Base-by-base conservation (phyloP, 2,113 vertebrate genomes). In the Columbina picui region DNA sequence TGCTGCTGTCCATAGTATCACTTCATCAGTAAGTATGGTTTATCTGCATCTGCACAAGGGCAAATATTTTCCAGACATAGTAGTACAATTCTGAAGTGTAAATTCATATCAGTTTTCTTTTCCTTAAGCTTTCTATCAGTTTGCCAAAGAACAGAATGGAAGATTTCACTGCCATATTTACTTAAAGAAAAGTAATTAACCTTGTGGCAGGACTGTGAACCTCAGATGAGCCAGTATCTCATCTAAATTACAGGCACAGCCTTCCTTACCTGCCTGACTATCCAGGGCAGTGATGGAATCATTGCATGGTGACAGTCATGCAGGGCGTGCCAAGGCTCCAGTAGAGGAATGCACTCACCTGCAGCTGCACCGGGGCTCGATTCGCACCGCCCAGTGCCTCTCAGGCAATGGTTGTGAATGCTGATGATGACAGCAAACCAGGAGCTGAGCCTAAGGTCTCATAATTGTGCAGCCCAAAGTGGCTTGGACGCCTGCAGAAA, bases 111-210 rank as follows among this genome's bases (percentile, higher is more conserved):
- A 30, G 41, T 50, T 83, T 92, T 55, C 29, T 34, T 59, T 84
- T 81, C 21, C 32, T 50, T 70, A 50, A 78, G 29, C 32, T 78
- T 92, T 59, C 64, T 69, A 30, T 25, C 59, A 41, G 19, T 41
- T 83, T 19, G 39, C n/a, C 34, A 64, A 61, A 64, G 34, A 84
- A 77, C 73, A 92, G 10, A 80, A 69, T 6, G 10, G 50, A 86
- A 67, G 20, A 67, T 75, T 77, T 93, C 80, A 36, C 69, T 52
- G 47, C 26, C 38, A 27, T 86, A 63, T 86, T 86, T 92, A 59
- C 55, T 70, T 89, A 84, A 90, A 83, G 83, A 77, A 81, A 92
- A 77, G 41, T 78, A 94, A 94, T 96, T 93, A 97, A 95, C 83
- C 94, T 94, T 3, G 0, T 68, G 36, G 56, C 84, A 94, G 56